Base-by-base conservation (phyloP, 1,140 invertebrate genomes). In the Cydia strobilella region DNA sequence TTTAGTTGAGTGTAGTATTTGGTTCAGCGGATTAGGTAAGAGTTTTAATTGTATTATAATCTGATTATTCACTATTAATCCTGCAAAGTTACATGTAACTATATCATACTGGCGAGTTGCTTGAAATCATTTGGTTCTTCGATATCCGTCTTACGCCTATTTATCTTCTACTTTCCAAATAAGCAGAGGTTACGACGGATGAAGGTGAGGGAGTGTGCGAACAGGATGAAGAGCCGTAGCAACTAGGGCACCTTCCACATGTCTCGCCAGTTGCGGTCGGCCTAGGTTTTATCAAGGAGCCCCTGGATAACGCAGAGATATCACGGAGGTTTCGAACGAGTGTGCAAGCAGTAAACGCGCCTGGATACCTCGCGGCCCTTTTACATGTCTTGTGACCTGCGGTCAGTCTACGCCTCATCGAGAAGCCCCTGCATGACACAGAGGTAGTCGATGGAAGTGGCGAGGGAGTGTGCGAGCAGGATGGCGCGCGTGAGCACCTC, bases 391-490 rank as follows among this genome's bases (percentile, higher is more conserved):
- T 10, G 42, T 3, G 3, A 45, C 1, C 13, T 69, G 59, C 13
- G 27, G 12, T 66, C n/a, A 45, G 66, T 69, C 76, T 75, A 85
- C 18, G 80, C 75, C 71, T 92, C 89, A 48, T 93, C 90, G 6
- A 93, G 78, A 1, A 93, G 79, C 5, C 91, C 89, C 72, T 91
- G 92, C 88, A 91, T 91, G 18, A 93, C 90, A 71, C 89, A 90
- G 0, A 93, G 84, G 74, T 93, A 93, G 74, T 93, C 92, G 0
- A 93, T 84, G 3, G 91, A 92, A 0, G 92, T 93, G 13, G 91
- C 90, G 0, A 93, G 82, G 1, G 92, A 93, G 79, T 93, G 90
- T 6, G 84, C 84, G 7, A 93, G 83, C 31, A 93, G 80, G 13
- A 92, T 86, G 20, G 82, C 87, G 2, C 90, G 79, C 0, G 89